These are phyloP conservation scores for Acridotheres tristis DNA, from an alignment of 2,797 vertebrate genomes.

Conservation along the genomic window DNA sequence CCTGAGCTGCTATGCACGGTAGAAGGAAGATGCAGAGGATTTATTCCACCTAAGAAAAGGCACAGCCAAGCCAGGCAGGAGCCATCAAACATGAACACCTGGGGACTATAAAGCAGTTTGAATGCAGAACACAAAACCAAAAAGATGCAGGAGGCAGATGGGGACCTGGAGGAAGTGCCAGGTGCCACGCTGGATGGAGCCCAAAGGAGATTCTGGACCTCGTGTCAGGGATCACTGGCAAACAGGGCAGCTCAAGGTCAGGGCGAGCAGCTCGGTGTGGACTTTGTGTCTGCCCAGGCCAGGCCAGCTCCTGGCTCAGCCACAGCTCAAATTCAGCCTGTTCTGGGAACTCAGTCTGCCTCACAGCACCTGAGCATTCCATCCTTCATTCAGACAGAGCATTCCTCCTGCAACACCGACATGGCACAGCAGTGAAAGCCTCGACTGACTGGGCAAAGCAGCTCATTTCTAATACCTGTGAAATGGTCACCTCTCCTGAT, in stretches of 20 bases:
- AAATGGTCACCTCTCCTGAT: not conserved
- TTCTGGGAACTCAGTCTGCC: fast-evolving
- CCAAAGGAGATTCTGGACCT: not conserved
- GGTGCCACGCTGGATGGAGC: not conserved
- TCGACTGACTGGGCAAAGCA: fast-evolving
- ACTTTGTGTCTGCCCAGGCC: not conserved
- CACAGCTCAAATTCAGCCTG: not conserved
- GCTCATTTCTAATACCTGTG: not conserved
- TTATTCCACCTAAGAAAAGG: not conserved
- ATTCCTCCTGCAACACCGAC: not conserved
- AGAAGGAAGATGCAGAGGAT: not conserved
- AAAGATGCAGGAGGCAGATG: fast-evolving
- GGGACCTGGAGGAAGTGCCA: not conserved
- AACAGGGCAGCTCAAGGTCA: slow-evolving; percentile 4
- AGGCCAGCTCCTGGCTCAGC: not conserved
- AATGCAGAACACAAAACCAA: not conserved
- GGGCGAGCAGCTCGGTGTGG: not conserved
- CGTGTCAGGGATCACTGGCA: not conserved
- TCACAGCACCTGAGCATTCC: fast-evolving
- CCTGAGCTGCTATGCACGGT: not conserved
- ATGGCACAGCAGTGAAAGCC: not conserved
- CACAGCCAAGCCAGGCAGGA: not conserved
- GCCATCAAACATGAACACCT: not conserved
- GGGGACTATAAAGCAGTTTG: not conserved
- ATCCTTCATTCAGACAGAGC: not conserved